Evolutionary conservation across 2,888 invertebrate genomes (phyloP), one percentile per base, ranked within the genome.

Genomic region (Stenichneumon culpator): DNA sequence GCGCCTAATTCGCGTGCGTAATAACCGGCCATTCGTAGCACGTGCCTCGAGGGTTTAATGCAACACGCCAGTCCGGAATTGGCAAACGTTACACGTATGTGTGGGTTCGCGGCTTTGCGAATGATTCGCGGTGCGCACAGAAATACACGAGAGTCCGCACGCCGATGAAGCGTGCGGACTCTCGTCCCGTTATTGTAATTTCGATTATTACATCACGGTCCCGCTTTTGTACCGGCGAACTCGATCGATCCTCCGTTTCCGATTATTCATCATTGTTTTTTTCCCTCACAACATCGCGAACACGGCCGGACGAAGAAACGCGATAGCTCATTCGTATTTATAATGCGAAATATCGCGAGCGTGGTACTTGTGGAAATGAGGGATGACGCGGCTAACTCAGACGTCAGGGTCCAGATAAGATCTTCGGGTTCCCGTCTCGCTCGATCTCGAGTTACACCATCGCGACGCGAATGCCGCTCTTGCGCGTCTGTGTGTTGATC

Each of bases 331-430:
- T 44, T 72, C 36, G 36, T 36, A 14, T 60, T 14, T 47, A 44
- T 25, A 9, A 44, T 32, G 25, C 19, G 25, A 32, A 63, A 47
- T 74, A 47, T 63, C 32, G 63, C 5, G 19, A 16, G 65, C 63
- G 11, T 52, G 52, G 25, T 32, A 44, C 28, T 63, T 39, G 52
- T 63, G 32, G 68, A 19, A 57, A 47, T 73, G 57, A 50, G 70
- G 32, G n/a, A 63, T 63, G 63, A 25, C 57, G 22, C 57, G 57
- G 25, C 91, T 92, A 92, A 93, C 91, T 90, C 88, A 91, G 92
- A 92, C 91, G 92, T 93, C 92, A 91, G 90, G 89, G 47, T 14
- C n/a, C 82, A 83, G 93, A 93, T 93, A 91, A 75, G 86, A 91
- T 92, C 92, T 91, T 75, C 80, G 82, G 50, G 50, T 70, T 65